A percentile compares a stretch with the other conserved stretches of the same genome.
Conservation (phyloP, 2,113 vertebrate genomes). For the Oreochromis spilurus region DNA sequence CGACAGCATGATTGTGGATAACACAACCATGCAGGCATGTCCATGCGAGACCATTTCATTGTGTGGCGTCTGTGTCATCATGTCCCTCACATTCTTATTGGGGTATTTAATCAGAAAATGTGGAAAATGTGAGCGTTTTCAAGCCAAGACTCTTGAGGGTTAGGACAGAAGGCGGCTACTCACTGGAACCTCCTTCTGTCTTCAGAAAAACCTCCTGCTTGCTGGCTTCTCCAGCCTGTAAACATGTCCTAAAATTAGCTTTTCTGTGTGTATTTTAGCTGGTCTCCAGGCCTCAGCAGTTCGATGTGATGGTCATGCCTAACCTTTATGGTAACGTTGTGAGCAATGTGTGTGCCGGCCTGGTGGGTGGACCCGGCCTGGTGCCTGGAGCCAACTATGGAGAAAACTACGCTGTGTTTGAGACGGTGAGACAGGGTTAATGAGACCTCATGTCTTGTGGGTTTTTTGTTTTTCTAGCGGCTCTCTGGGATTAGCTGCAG, state of each 20-base stretch:
- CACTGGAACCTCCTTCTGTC: neutral
- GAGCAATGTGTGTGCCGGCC: slow-evolving; percentile 89
- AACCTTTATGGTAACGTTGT: slow-evolving; percentile 92
- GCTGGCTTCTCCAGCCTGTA: slow-evolving; percentile 73
- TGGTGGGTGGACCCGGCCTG: slow-evolving; percentile 81
- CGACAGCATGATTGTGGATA: slow-evolving; percentile 90
- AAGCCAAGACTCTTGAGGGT: neutral
- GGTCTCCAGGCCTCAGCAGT: slow-evolving; percentile 87
- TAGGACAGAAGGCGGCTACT: neutral
- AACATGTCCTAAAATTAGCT: slow-evolving; percentile 72
- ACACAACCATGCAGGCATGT: slow-evolving; percentile 88
- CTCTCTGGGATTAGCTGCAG: neutral
- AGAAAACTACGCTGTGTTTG: slow-evolving; percentile 83
- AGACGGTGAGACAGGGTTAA: slow-evolving; percentile 75
- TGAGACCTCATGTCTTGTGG: neutral
- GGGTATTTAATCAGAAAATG: neutral
- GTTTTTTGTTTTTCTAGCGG: neutral
- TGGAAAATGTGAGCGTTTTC: neutral
- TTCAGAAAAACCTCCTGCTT: neutral
- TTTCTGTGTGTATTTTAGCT: slow-evolving; percentile 66
- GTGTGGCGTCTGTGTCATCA: neutral
- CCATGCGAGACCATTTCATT: neutral
- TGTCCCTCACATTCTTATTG: neutral
- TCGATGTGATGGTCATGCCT: slow-evolving; percentile 95
- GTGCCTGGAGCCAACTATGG: slow-evolving; percentile 84